Evolutionary conservation across 2,113 vertebrate genomes (phyloP).

Genomic region (Crotalus horridus): DNA sequence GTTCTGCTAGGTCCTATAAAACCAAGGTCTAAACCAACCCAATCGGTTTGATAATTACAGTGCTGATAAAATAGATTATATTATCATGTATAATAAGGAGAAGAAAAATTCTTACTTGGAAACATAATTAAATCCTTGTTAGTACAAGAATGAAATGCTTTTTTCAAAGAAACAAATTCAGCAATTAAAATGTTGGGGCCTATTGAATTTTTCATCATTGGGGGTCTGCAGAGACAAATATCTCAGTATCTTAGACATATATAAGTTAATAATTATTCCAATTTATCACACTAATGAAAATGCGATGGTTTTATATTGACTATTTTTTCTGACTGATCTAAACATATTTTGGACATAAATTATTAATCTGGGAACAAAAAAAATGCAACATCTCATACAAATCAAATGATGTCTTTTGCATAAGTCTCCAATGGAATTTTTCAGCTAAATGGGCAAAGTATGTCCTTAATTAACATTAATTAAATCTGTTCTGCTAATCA

Average conservation of each 20-base stretch:
- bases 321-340: background rate
- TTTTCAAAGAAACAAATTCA: background rate
- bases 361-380: slow-evolving; percentile 52
- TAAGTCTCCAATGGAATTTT: slow-evolving; percentile 13
- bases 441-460: slow-evolving; percentile 13
- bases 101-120: background rate
- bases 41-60: background rate
- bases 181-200: background rate
- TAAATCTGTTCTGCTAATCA: slow-evolving; percentile 6
- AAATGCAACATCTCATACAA: slow-evolving; percentile 18
- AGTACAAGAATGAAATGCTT: background rate
- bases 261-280: background rate
- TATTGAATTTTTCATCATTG: background rate
- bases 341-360: background rate
- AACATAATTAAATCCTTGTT: background rate
- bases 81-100: background rate
- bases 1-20: background rate
- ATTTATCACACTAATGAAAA: background rate
- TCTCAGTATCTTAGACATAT: background rate
- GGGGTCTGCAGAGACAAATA: background rate
- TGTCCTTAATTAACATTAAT: slow-evolving; percentile 16
- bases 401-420: slow-evolving; percentile 33
- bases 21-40: background rate
- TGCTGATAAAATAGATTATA: background rate
- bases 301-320: slow-evolving; percentile 10